Conservation (phyloP, 2,113 vertebrate species). For the Equus quagga region DNA sequence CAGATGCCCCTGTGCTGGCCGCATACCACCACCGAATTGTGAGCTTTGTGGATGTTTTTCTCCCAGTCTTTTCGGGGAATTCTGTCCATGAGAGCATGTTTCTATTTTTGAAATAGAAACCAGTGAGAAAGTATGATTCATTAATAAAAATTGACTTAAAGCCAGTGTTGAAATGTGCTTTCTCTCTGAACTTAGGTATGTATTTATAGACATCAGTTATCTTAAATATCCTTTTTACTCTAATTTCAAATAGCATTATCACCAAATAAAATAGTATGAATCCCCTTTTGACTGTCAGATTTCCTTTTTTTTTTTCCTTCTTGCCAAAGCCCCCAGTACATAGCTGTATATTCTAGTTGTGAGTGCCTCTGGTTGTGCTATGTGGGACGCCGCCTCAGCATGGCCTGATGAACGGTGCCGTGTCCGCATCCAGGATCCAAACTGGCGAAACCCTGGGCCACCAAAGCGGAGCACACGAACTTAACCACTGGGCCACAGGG, state of each 20-base stretch:
- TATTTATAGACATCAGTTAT: background rate
- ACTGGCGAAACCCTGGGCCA: no score
- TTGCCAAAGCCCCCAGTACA: no score
- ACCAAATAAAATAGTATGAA: background rate
- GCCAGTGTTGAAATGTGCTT: background rate
- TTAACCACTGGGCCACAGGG: no score
- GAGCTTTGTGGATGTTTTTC: background rate
- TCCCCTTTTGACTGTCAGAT: background rate
- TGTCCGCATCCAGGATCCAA: no score
- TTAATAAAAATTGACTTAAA: background rate
- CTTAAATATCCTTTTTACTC: conserved; percentile 18
- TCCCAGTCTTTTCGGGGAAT: background rate
- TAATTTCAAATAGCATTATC: conserved; percentile 3
- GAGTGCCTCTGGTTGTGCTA: no score
- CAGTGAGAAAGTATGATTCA: background rate
- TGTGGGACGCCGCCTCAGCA: no score
- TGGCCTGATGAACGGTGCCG: no score
- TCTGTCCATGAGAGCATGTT: background rate
- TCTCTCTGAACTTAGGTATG: background rate
- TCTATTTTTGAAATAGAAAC: conserved; percentile 49
- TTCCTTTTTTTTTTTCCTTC: no score
- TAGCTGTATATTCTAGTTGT: no score
- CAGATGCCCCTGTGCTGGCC: background rate
- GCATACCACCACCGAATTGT: no score
- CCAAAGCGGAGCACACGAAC: no score